Percentiles rank a stretch among this genome's conserved stretches.
These are phyloP conservation scores for Hycleus phaleratus DNA, from an alignment of 1,140 invertebrate species.

Conservation along the genomic window DNA sequence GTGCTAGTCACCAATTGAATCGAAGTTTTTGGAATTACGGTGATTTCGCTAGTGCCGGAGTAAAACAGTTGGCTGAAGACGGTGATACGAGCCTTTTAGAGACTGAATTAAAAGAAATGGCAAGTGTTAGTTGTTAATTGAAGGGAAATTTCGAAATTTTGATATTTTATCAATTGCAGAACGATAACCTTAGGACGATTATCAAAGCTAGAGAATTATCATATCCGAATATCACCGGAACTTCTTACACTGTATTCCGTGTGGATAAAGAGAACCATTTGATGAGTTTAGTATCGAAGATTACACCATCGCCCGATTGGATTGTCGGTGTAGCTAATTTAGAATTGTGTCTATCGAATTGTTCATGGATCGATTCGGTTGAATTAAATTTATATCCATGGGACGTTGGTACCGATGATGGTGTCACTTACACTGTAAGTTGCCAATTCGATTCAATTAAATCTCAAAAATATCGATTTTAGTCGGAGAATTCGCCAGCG, in stretches of 20 bases:
- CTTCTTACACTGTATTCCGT: slow-evolving; percentile 86
- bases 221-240: slow-evolving; percentile 87
- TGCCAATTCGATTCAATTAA: not conserved
- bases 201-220: slow-evolving; percentile 92
- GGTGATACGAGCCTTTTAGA: slow-evolving; percentile 84
- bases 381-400: slow-evolving; percentile 88
- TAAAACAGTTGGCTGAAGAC: slow-evolving; percentile 86
- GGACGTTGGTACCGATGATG: slow-evolving; percentile 93
- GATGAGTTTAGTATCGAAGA: slow-evolving; percentile 89
- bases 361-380: slow-evolving; percentile 82
- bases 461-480: slow-evolving; percentile 4
- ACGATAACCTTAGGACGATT: slow-evolving; percentile 87
- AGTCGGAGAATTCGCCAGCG: slow-evolving; percentile 74
- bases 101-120: slow-evolving; percentile 83
- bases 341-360: slow-evolving; percentile 85
- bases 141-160: not conserved
- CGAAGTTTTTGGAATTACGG: slow-evolving; percentile 89
- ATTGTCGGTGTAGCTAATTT: slow-evolving; percentile 89
- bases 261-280: slow-evolving; percentile 89
- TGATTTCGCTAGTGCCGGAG: slow-evolving; percentile 77
- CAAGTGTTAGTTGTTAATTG: not conserved
- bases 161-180: slow-evolving; percentile 47
- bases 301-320: slow-evolving; percentile 97
- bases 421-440: slow-evolving; percentile 80
- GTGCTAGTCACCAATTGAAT: slow-evolving; percentile 84